Evolutionary conservation across 2,888 invertebrate species (phyloP), one percentile per base, ranked within the genome.

Genomic region (Cryptops parisi): DNA sequence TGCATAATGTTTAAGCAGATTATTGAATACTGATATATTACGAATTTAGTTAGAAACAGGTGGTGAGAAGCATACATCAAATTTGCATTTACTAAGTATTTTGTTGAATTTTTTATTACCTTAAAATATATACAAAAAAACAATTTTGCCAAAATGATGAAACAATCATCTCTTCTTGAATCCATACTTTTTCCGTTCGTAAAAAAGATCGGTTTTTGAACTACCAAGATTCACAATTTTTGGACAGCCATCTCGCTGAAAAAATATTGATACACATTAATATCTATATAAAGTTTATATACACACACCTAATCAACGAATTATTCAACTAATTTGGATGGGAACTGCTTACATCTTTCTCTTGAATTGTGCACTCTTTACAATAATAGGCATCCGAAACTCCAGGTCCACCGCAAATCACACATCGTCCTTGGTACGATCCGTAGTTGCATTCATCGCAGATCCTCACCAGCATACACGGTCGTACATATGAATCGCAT

Each of bases 391-490:
- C 98, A 71, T 98, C 98, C 0, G 96, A 96, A 2, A 97, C 93
- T 23, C 98, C 98, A n/a, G 96, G 96, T 0, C 98, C 98, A 23
- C 98, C 98, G 69, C 98, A 99, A 57, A 97, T 97, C 0, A 99
- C 97, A 71, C 98, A 98, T 67, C 90, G 74, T 24, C 96, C 96
- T 69, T 98, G 98, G 68, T 97, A 98, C 0, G 96, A 97, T 0
- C 98, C 98, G 67, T 99, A 98, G 71, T 98, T 98, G 67, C 98
- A 99, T 72, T 98, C 98, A 65, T 98, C 98, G 68, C 98, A 99
- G 60, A 98, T 97, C 53, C 98, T 77, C 4, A 99, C 98, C 55
- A 98, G 70, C 0, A 98, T 97, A 66, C 93, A 96, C 0, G 98
- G 98, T 47, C 97, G 78, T 21, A 99, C 98, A 68, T 98, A 97